phyloP scores from a whole-genome alignment of 2,888 invertebrate genomes.

The Troides helena region DNA sequence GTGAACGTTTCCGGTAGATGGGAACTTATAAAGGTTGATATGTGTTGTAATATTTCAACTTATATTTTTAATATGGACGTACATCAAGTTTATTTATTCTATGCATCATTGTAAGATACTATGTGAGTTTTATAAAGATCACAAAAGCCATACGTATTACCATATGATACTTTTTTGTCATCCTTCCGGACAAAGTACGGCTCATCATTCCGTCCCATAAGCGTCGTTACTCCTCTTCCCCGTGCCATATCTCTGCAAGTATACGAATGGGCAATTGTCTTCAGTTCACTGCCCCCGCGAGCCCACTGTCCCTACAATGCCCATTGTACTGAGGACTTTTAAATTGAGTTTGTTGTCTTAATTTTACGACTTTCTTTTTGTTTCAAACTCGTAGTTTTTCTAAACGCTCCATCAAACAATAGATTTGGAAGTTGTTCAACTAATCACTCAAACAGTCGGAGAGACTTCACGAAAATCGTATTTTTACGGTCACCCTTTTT shows the following conservation, averaged over 20 bases:
- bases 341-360: slow-evolving; percentile 42
- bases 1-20: too few species aligned
- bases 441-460: slow-evolving; percentile 25
- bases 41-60: too few species aligned
- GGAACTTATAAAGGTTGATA: too few species aligned
- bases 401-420: slow-evolving; percentile 19
- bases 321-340: slow-evolving; percentile 36
- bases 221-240: slow-evolving; percentile 42
- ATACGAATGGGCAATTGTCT: slow-evolving; percentile 59
- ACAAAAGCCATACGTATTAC: slow-evolving; percentile 2
- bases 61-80: neutral
- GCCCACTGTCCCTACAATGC: slow-evolving; percentile 45
- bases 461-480: slow-evolving; percentile 10
- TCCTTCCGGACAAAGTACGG: slow-evolving; percentile 34
- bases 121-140: neutral
- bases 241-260: slow-evolving; percentile 43
- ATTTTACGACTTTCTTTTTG: slow-evolving; percentile 36
- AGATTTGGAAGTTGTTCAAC: slow-evolving; percentile 24
- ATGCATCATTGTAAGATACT: neutral
- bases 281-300: slow-evolving; percentile 54
- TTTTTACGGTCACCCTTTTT: slow-evolving; percentile 8
- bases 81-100: too few species aligned
- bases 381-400: slow-evolving; percentile 30
- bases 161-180: slow-evolving; percentile 9
- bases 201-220: slow-evolving; percentile 45